Evolutionary conservation across 2,888 invertebrate species (phyloP), one percentile per base, ranked within the genome.

Genomic region (Philereme vetulata): DNA sequence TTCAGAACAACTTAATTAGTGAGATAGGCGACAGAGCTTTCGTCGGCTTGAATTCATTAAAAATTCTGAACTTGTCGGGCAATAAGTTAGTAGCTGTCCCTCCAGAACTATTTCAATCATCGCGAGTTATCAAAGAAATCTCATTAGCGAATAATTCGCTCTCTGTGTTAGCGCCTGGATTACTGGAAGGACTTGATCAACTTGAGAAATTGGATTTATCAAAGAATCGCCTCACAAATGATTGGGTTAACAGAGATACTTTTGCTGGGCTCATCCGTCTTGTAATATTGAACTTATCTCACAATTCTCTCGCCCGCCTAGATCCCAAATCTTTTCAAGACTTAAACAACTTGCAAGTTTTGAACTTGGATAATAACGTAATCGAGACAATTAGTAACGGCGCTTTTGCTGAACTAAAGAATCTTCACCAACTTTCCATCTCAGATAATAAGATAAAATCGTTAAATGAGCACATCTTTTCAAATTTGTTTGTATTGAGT

Each of bases 121-220:
- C 95, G 47, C 93, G 94, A 72, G 94, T 95, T 75, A 90, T 97
- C 69, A 93, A 94, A 72, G 95, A 96, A 83, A 92, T 97, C 72
- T 94, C 95, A 80, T 93, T 96, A 74, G 94, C 95, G 72, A 96
- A 96, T 86, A 97, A 97, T 86, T 95, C 96, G n/a, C 88, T 97
- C 65, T 93, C 95, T 66, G 95, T 95, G 42, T 87, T 97, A 62
- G 96, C 96, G 51, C 95, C 96, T 9, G 96, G 95, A 53, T 86
- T 96, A 64, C 92, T 97, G 62, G 95, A 95, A 85, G 95, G 95
- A 60, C 90, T 96, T 72, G 95, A 95, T 82, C 95, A 96, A 80
- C 91, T 97, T 58, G 94, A 95, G 81, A 93, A 94, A 71, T 91
- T 96, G 68, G 96, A 96, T 87, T 92, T 96, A 76, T 95, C 95